phyloP scores from a whole-genome alignment of 1,140 invertebrate genomes.

The Thereuonema tuberculata region DNA sequence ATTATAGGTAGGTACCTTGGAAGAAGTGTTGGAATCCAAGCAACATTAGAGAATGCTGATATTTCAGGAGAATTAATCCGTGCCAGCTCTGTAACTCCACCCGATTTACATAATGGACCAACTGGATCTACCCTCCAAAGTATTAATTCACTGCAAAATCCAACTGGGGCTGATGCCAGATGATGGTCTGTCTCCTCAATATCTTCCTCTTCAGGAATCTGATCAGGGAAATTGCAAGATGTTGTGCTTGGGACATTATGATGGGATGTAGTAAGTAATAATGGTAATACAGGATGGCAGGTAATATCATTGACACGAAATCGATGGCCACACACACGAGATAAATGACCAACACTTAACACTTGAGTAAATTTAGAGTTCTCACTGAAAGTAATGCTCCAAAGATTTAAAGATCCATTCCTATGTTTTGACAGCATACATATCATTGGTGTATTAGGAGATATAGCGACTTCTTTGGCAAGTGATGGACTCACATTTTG shows the following conservation, averaged over 20 bases:
- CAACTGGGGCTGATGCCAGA: slow-evolving; percentile 33
- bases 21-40: slow-evolving; percentile 93
- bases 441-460: slow-evolving; percentile 58
- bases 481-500: background rate
- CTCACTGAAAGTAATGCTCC: slow-evolving; percentile 93
- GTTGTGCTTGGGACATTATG: slow-evolving; percentile 54
- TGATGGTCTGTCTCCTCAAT: background rate
- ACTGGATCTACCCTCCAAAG: slow-evolving; percentile 96
- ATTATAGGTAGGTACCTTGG: too few relatives aligned
- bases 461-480: slow-evolving; percentile 24
- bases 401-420: slow-evolving; percentile 94
- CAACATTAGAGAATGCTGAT: slow-evolving; percentile 94
- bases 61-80: slow-evolving; percentile 88
- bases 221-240: background rate
- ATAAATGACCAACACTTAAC: slow-evolving; percentile 85
- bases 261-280: slow-evolving; percentile 93
- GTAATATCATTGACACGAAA: slow-evolving; percentile 95
- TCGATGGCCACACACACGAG: slow-evolving; percentile 89
- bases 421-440: slow-evolving; percentile 97
- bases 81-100: slow-evolving; percentile 91
- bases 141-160: slow-evolving; percentile 91
- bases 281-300: slow-evolving; percentile 91
- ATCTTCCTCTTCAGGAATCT: background rate
- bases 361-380: slow-evolving; percentile 90
- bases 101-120: slow-evolving; percentile 92